Evolutionary conservation across 2,113 vertebrate species (phyloP).

Genomic region (Reinhardtius hippoglossoides): DNA sequence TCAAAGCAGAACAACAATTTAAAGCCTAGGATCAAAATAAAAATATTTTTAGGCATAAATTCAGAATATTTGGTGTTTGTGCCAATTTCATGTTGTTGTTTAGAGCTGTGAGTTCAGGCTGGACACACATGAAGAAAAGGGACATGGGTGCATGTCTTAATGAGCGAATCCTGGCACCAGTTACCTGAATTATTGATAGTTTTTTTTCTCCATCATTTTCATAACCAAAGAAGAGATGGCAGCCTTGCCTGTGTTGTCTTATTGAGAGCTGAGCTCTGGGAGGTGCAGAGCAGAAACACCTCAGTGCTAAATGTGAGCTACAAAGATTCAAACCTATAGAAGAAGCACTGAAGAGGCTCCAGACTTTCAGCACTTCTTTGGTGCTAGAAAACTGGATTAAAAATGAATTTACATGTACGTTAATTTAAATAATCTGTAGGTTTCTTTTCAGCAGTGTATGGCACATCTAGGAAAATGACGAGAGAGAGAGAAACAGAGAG

Average conservation of each 20-base stretch:
- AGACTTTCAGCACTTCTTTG: neutral
- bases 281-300: neutral
- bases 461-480: slow-evolving; percentile 35
- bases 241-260: neutral
- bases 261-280: neutral
- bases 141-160: neutral
- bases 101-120: too few species aligned
- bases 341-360: neutral
- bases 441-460: slow-evolving; percentile 17
- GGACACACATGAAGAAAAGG: neutral
- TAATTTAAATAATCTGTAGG: neutral
- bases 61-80: too few species aligned
- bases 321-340: neutral
- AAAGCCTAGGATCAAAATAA: too few species aligned
- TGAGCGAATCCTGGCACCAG: neutral
- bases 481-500: slow-evolving; percentile 17
- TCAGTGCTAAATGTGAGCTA: neutral
- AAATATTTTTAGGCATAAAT: too few species aligned
- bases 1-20: neutral
- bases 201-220: neutral
- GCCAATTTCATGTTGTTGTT: too few species aligned
- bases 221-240: neutral
- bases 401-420: neutral
- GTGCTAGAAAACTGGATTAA: neutral
- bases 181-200: neutral